These are phyloP conservation scores for Mesochorus sp. DNA, from an alignment of 2,888 invertebrate genomes.

Conservation along the genomic window DNA sequence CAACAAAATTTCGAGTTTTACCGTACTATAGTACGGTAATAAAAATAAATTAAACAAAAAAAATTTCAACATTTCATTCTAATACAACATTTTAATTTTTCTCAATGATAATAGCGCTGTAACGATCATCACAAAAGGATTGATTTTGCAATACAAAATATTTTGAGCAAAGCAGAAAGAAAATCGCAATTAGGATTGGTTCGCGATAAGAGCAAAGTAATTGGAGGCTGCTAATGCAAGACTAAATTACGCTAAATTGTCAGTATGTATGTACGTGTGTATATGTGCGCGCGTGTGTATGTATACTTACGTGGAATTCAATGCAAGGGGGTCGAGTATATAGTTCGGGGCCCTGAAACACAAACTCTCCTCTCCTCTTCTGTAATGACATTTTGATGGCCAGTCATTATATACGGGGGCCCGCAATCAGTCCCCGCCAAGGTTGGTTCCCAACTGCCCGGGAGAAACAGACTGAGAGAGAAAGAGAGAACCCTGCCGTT, in stretches of 20 bases:
- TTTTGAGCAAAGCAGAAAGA: constrained; percentile 5
- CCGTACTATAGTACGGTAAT: too few relatives aligned
- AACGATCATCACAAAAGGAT: background rate
- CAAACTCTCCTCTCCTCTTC: constrained; percentile 50
- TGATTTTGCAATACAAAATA: constrained; percentile 1
- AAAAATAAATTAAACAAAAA: too few relatives aligned
- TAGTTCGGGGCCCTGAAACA: constrained; percentile 50
- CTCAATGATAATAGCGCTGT: constrained; percentile 19
- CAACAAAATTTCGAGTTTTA: too few relatives aligned
- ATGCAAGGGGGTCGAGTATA: constrained; percentile 33
- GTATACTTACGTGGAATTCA: constrained; percentile 49
- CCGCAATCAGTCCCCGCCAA: constrained; percentile 62
- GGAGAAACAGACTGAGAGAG: constrained; percentile 17
- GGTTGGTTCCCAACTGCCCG: constrained; percentile 50
- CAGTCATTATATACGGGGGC: constrained; percentile 64
- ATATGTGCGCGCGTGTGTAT: too few relatives aligned
- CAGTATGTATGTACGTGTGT: too few relatives aligned
- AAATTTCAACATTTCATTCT: background rate
- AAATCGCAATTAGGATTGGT: constrained; percentile 61
- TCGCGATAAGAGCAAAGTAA: constrained; percentile 63
- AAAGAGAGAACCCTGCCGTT: constrained; percentile 15
- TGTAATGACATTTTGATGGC: constrained; percentile 68
- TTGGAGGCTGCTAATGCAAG: constrained; percentile 64
- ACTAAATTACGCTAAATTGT: constrained; percentile 65
- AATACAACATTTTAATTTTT: background rate